These are phyloP conservation scores for Xestoiulus laeticollis DNA, from an alignment of 2,888 invertebrate species.

Conservation along the genomic window DNA sequence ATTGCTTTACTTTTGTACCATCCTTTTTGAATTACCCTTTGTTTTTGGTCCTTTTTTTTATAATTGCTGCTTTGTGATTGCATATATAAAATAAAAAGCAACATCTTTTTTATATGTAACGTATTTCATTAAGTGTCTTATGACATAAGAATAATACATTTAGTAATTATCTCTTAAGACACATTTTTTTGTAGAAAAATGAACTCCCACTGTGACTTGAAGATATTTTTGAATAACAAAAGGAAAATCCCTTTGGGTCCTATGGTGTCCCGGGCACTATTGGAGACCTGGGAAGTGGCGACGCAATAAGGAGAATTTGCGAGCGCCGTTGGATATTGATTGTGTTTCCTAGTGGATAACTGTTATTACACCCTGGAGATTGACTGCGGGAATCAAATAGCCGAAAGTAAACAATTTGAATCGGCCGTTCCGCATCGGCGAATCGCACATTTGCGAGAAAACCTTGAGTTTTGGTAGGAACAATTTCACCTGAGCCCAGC, in stretches of 20 bases:
- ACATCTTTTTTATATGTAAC: too few species aligned
- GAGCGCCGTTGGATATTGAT: background rate
- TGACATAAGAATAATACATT: too few species aligned
- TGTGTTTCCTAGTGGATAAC: background rate
- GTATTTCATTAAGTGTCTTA: too few species aligned
- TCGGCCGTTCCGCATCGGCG: background rate
- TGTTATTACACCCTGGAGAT: background rate
- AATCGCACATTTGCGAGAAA: background rate
- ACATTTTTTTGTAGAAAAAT: too few species aligned
- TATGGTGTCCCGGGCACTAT: background rate
- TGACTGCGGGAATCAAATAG: background rate
- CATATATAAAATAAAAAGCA: too few species aligned
- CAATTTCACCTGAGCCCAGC: background rate
- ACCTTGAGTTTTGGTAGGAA: background rate
- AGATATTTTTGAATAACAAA: too few species aligned
- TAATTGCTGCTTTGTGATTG: too few species aligned
- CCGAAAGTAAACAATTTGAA: background rate
- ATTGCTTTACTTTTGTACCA: too few species aligned
- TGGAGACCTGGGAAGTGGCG: background rate
- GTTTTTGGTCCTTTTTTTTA: too few species aligned
- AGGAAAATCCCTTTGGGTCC: background rate
- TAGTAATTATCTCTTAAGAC: too few species aligned
- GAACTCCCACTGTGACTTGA: too few species aligned
- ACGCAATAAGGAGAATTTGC: background rate
- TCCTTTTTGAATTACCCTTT: too few species aligned